These are phyloP conservation scores for Cyclargus thomasi DNA, from an alignment of 1,140 invertebrate species.

Conservation along the genomic window DNA sequence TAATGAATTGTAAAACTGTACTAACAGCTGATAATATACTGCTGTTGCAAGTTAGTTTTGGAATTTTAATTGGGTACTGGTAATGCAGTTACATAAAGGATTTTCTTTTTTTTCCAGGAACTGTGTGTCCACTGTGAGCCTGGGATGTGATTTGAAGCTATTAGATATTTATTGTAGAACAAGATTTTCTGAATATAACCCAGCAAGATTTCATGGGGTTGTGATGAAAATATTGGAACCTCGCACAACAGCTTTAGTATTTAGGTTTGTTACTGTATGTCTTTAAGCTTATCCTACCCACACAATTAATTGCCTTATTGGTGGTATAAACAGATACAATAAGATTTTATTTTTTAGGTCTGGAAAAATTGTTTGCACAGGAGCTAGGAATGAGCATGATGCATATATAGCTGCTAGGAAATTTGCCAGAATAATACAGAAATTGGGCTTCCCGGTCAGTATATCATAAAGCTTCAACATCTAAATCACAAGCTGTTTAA, in stretches of 20 bases:
- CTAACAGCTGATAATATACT: neutral
- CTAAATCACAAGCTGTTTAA: no score
- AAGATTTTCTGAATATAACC: constrained; percentile 99
- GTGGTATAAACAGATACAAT: no score
- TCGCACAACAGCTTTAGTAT: constrained; percentile 96
- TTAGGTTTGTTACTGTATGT: constrained; percentile 66
- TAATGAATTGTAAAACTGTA: no score
- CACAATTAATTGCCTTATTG: no score
- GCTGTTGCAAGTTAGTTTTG: neutral
- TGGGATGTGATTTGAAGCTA: constrained; percentile 90
- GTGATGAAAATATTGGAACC: constrained; percentile 99
- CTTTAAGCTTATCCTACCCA: no score
- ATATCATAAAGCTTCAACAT: no score
- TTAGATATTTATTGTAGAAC: constrained; percentile 96
- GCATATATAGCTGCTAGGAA: constrained; percentile 95
- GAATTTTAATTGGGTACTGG: neutral
- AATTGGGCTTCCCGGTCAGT: constrained; percentile 93
- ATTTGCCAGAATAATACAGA: constrained; percentile 98
- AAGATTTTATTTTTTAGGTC: constrained; percentile 77
- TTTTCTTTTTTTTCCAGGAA: constrained; percentile 79
- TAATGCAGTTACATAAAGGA: neutral
- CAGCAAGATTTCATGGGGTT: constrained; percentile 97
- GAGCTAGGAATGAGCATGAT: constrained; percentile 96
- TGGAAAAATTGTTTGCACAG: constrained; percentile 99
- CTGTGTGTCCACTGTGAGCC: constrained; percentile 95